Percentiles rank a stretch among this genome's conserved stretches.
phyloP scores from a whole-genome alignment of 2,888 invertebrate species.

The Arenicola marina region DNA sequence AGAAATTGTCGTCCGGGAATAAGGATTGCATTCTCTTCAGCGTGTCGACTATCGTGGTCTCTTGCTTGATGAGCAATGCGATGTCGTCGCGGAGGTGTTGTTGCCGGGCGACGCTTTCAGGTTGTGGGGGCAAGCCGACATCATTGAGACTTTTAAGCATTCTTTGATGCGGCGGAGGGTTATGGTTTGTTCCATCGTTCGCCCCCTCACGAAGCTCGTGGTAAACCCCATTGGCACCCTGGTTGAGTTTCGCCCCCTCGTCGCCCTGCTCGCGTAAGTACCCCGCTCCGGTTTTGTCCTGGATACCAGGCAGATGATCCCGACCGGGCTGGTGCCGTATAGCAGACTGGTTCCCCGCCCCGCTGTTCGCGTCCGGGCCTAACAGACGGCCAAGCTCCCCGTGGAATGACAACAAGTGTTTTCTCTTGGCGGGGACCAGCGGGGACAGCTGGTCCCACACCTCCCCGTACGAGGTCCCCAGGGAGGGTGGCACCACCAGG shows the following conservation, averaged over 20 bases:
- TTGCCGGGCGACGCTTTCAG: not conserved
- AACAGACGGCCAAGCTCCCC: conserved; percentile 54
- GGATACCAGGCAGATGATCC: too few relatives aligned
- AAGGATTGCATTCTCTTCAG: conserved; percentile 54
- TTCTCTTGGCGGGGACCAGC: conserved; percentile 84
- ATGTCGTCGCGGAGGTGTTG: not conserved
- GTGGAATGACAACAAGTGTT: conserved; percentile 82
- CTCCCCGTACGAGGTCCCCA: conserved; percentile 85
- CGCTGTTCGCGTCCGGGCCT: too few relatives aligned
- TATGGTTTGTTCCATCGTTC: not conserved
- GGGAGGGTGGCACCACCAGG: conserved; percentile 82
- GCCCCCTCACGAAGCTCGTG: not conserved
- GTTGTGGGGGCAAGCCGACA: too few relatives aligned
- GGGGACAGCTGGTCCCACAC: conserved; percentile 87
- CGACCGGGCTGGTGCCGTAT: not conserved
- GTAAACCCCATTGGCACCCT: not conserved
- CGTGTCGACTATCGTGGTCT: conserved; percentile 63
- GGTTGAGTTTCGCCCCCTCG: not conserved
- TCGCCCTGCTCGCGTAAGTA: too few relatives aligned
- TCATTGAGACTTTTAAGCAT: not conserved
- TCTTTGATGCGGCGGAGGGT: not conserved
- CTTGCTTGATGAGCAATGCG: conserved; percentile 35
- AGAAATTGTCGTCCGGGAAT: conserved; percentile 70
- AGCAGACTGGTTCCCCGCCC: not conserved
- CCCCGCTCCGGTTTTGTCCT: not conserved